Evolutionary conservation across 2,888 invertebrate species (phyloP).

Genomic region (Pteria penguin): DNA sequence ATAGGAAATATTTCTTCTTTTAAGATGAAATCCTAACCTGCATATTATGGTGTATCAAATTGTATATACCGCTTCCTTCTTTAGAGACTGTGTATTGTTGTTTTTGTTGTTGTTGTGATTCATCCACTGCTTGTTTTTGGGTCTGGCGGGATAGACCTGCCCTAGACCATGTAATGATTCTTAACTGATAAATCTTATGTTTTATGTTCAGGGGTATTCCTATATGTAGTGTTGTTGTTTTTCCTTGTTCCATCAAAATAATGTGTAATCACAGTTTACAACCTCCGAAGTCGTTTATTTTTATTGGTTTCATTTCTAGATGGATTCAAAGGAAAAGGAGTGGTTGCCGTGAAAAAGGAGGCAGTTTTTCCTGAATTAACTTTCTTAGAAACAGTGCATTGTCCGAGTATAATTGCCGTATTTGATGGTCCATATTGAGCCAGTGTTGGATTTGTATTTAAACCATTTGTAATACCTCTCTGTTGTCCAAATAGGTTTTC

Average conservation of each 20-base stretch:
- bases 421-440: constrained; percentile 49
- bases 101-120: too few relatives aligned
- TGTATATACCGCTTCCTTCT: too few relatives aligned
- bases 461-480: constrained; percentile 35
- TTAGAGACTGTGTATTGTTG: too few relatives aligned
- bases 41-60: too few relatives aligned
- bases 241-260: too few relatives aligned
- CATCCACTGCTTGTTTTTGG: too few relatives aligned
- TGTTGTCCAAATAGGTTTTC: constrained; percentile 27
- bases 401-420: constrained; percentile 43
- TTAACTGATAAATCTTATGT: too few relatives aligned
- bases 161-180: too few relatives aligned
- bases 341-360: constrained; percentile 26
- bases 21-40: too few relatives aligned
- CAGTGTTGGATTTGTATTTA: constrained; percentile 47
- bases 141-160: too few relatives aligned
- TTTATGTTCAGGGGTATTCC: not conserved
- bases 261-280: not conserved
- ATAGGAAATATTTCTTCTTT: too few relatives aligned
- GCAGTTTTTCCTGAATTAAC: constrained; percentile 35
- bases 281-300: not conserved
- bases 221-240: not conserved
- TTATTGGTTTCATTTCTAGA: not conserved
- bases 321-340: constrained; percentile 33
- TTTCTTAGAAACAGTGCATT: constrained; percentile 35